Evolutionary conservation across 2,797 vertebrate species (phyloP), one percentile per base, ranked within the genome.

Genomic region (Poeciliopsis gracilis): DNA sequence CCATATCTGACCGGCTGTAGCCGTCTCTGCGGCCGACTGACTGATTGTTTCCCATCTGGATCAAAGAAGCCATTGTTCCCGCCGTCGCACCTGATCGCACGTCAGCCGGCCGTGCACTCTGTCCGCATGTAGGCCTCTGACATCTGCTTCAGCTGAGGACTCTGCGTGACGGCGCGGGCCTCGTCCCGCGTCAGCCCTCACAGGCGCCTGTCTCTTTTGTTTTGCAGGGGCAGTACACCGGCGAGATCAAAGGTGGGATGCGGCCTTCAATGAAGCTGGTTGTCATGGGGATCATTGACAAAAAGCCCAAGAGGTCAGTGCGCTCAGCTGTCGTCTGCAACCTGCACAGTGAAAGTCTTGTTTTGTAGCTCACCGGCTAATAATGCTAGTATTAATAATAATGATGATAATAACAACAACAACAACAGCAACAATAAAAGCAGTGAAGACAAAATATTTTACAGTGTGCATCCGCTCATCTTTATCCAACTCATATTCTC

Each of bases 261-360:
- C 96, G 96, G 94, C 97, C 97, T 86, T 94, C 97, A 67, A 98
- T 97, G 97, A 97, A 95, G 82, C 96, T 98, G 88, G 94, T 96
- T 10, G 92, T 98, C 55, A 97, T 98, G 94, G 97, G 97, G 47
- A 95, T 97, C 86, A 92, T 98, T 78, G 94, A 96, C 89, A 92
- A 96, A 86, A 96, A 95, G 72, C 96, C 97, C 15, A 96, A 96
- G 81, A 98, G 96, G 97, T 97, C 87, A 72, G 94, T 89, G 74
- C 73, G 51, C 77, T 72, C 63, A 69, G 45, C 41, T 84, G 61
- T 57, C 45, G 69, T 53, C 16, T 38, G 23, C 2, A 11, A 38
- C 23, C 33, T 5, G 63, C 9, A 12, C 10, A 3, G 7, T 8
- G 20, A 63, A 0, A 16, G 5, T 36, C 8, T 33, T n/a, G 11